phyloP scores from a whole-genome alignment of 2,888 invertebrate species.

The Spodoptera picta region DNA sequence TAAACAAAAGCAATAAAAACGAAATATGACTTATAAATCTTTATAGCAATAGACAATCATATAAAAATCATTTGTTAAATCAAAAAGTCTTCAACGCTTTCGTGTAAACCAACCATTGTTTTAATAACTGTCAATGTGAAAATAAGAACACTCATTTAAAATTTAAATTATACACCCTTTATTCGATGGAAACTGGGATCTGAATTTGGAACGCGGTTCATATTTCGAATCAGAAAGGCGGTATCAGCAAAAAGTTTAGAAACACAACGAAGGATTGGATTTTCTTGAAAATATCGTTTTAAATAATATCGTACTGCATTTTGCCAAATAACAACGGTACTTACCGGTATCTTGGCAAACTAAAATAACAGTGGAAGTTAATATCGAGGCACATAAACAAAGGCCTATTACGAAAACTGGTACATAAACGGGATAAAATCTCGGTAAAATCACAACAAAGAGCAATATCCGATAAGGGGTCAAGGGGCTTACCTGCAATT shows the following conservation, averaged over 20 bases:
- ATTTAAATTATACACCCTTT: constrained; percentile 18
- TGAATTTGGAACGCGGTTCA: constrained; percentile 19
- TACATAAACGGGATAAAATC: constrained; percentile 29
- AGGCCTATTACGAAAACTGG: constrained; percentile 31
- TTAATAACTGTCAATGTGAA: constrained; percentile 12
- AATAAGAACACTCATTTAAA: constrained; percentile 25
- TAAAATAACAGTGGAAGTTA: not conserved
- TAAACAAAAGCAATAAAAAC: not conserved
- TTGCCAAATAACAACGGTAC: no score
- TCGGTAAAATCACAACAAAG: constrained; percentile 30
- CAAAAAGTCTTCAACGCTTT: not conserved
- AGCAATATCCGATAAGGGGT: constrained; percentile 52
- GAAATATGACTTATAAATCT: not conserved
- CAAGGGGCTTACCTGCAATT: constrained; percentile 52
- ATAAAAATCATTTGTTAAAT: no score
- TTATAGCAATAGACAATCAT: no score
- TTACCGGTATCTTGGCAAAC: no score
- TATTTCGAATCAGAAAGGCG: constrained; percentile 5
- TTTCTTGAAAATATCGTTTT: no score
- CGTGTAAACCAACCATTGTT: constrained; percentile 6
- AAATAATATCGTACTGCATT: no score
- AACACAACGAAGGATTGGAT: not conserved
- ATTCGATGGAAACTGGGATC: constrained; percentile 11
- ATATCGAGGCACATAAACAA: constrained; percentile 36
- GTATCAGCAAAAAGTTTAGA: not conserved